Conservation (phyloP, 2,888 invertebrate genomes). For the Liodrosophila aerea region DNA sequence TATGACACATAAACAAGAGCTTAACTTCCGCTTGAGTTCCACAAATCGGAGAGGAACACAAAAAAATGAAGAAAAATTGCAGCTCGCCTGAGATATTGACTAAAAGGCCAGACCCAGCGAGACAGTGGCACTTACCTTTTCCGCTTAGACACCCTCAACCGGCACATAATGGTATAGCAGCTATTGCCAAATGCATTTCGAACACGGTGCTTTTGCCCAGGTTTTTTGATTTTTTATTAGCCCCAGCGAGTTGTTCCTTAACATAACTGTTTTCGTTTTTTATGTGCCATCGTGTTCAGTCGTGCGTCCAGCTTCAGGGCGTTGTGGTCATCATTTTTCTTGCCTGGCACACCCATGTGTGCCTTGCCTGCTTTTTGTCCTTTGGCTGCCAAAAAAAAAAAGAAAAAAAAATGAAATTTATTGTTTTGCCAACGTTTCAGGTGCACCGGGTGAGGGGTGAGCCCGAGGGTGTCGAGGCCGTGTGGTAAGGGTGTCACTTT, state of each 20-base stretch:
- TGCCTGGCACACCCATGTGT: conserved; percentile 33
- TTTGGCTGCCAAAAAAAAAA: conserved; percentile 42
- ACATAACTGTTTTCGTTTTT: conserved; percentile 56
- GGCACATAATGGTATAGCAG: conserved; percentile 49
- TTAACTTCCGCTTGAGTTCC: conserved; percentile 73
- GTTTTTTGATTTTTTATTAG: conserved; percentile 59
- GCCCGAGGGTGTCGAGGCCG: conserved; percentile 26
- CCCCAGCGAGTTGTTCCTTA: conserved; percentile 66
- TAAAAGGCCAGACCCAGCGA: conserved; percentile 53
- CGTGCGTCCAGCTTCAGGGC: conserved; percentile 56
- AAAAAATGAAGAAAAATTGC: conserved; percentile 74
- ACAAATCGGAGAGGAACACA: conserved; percentile 35
- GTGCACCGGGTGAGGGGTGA: conserved; percentile 47
- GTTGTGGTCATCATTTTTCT: conserved; percentile 68
- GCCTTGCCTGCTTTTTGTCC: conserved; percentile 41
- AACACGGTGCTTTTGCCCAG: conserved; percentile 51
- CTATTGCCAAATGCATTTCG: conserved; percentile 54
- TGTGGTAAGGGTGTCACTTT: conserved; percentile 65
- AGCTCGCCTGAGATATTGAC: conserved; percentile 68
- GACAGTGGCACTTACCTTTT: conserved; percentile 68
- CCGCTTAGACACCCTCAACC: conserved; percentile 69
- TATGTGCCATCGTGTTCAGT: conserved; percentile 62
- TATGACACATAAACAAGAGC: conserved; percentile 77
- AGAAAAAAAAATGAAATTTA: conserved; percentile 71
- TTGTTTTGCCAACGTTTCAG: conserved; percentile 69